A percentile compares a stretch with the other conserved stretches of the same genome.
Conservation (phyloP, 1,140 invertebrate genomes). For the Solen grandis region DNA sequence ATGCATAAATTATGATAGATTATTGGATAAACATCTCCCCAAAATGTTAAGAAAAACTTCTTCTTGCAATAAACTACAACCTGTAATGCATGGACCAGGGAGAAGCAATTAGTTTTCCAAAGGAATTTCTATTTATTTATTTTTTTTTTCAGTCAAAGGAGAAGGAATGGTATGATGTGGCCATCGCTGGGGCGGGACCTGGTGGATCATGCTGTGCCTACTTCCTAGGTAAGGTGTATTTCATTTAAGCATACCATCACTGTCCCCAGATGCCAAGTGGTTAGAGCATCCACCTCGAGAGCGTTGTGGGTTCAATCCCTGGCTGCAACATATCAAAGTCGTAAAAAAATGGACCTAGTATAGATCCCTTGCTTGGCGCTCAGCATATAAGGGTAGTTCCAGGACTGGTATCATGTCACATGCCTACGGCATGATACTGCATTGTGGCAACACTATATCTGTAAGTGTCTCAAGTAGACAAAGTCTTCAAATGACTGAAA, state of each 20-base stretch:
- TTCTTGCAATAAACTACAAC: background rate
- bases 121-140: background rate
- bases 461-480: no score
- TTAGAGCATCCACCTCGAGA: background rate
- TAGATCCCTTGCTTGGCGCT: background rate
- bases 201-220: slow-evolving; percentile 72
- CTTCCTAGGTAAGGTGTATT: slow-evolving; percentile 65
- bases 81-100: background rate
- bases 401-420: no score
- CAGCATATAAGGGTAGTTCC: no score
- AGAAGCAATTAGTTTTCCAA: background rate
- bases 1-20: no score
- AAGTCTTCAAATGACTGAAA: no score
- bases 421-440: no score
- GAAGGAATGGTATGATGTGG: slow-evolving; percentile 71
- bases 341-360: background rate
- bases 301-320: background rate
- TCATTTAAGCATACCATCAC: background rate
- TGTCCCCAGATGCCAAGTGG: background rate
- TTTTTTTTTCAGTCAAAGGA: slow-evolving; percentile 56
- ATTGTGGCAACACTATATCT: no score
- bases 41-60: no score
- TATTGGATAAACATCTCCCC: no score
- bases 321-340: background rate
- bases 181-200: slow-evolving; percentile 73